Evolutionary conservation across 1,140 invertebrate species (phyloP).

Genomic region (Apis laboriosa): DNA sequence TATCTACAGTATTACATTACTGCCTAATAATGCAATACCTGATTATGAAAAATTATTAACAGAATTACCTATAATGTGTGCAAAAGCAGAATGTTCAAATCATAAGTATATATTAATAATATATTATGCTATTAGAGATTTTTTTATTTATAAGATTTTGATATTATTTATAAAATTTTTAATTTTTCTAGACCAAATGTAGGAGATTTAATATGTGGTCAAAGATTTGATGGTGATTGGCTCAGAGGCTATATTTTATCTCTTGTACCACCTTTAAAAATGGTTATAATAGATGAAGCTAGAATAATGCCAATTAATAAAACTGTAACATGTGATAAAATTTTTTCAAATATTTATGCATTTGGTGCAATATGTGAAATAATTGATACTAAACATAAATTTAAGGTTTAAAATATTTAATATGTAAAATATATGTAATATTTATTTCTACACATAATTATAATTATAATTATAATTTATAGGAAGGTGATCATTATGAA

Average conservation of each 20-base stretch:
- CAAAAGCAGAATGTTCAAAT: neutral
- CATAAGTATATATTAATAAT: slow-evolving; percentile 53
- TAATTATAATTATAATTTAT: slow-evolving; percentile 21
- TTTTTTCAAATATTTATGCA: slow-evolving; percentile 46
- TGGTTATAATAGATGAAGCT: slow-evolving; percentile 69
- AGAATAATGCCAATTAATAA: slow-evolving; percentile 39
- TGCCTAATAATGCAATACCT: neutral
- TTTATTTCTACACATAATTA: neutral
- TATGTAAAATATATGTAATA: neutral
- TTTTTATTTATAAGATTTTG: neutral
- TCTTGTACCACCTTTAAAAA: slow-evolving; percentile 43
- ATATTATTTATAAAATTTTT: slow-evolving; percentile 29
- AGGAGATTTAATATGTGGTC: slow-evolving; percentile 67
- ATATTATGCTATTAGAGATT: neutral
- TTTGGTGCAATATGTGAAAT: slow-evolving; percentile 61
- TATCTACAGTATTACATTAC: slow-evolving; percentile 49
- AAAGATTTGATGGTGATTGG: slow-evolving; percentile 61
- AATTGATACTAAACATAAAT: neutral
- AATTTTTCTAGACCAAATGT: slow-evolving; percentile 59
- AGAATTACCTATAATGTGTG: slow-evolving; percentile 48
- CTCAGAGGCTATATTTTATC: slow-evolving; percentile 67
- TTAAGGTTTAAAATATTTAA: slow-evolving; percentile 19
- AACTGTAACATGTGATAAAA: slow-evolving; percentile 44
- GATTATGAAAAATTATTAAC: slow-evolving; percentile 49
- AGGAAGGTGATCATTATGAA: neutral